Base-by-base conservation (phyloP, 2,888 invertebrate genomes). In the Drosophila robusta region DNA sequence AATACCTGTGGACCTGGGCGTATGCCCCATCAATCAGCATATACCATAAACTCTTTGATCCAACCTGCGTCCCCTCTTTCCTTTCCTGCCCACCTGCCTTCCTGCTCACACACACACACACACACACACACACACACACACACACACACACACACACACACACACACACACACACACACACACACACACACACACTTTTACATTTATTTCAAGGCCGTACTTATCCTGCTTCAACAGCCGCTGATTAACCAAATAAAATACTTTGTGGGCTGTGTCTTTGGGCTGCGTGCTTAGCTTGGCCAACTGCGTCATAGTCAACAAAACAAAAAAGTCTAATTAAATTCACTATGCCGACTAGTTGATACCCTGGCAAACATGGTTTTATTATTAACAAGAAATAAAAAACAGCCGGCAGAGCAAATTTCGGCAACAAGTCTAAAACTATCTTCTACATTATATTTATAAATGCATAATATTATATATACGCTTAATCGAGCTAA, bases 231-330 rank as follows among this genome's bases (percentile, higher is more conserved):
- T 70, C 62, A 76, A 55, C 69, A 41, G 58, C 7, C 36, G 58
- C 58, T 60, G 56, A 61, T 69, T 64, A 74, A 50, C 64, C 22
- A 41, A 56, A 57, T 50, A 42, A 47, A 36, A 57, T 64, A 50
- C 34, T 44, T 41, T 34, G 36, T 56, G 38, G 24, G 41, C 26
- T 26, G n/a, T 55, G 29, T 26, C 22, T 38, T 64, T 46, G 4
- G 26, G 12, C 29, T 44, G 34, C 22, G 38, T 16, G 26, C 11
- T 36, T 22, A 18, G 38, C 42, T 34, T 61, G 56, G 22, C 24
- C 24, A 86, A 80, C 80, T 82, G 83, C 80, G 80, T 82, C 65
- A 76, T 58, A 50, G 63, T 24, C 29, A 12, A 4, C 47, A 16
- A 39, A 51, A 16, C 26, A 47, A n/a, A 12, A 42, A 42, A 38